Conservation (phyloP, 2,888 invertebrate genomes). For the Tetramorium bicarinatum region DNA sequence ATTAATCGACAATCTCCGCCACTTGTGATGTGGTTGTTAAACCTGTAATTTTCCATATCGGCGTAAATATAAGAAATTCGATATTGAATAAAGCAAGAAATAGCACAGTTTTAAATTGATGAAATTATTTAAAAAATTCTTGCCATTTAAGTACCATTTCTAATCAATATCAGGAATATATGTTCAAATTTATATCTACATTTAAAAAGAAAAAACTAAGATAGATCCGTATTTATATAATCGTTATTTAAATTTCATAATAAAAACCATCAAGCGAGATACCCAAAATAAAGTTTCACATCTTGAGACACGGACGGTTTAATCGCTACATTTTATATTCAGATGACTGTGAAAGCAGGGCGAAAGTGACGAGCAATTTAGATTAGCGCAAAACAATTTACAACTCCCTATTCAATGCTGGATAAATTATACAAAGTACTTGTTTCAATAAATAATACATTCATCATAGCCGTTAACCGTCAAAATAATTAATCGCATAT, state of each 20-base stretch:
- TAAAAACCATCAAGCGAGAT: background rate
- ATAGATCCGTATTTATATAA: slow-evolving; percentile 12
- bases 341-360: background rate
- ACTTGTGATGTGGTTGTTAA: background rate
- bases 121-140: background rate
- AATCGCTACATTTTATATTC: background rate
- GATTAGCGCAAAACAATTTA: background rate
- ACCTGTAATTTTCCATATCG: slow-evolving; percentile 2
- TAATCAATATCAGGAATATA: slow-evolving; percentile 1
- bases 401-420: background rate
- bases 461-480: background rate
- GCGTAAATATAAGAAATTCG: background rate
- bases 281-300: background rate
- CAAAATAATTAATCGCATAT: background rate
- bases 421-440: background rate
- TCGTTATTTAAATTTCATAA: background rate
- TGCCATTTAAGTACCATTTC: slow-evolving; percentile 1
- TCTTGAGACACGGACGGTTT: background rate
- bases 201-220: background rate
- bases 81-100: slow-evolving; percentile 8
- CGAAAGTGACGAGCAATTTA: background rate
- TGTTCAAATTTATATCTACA: background rate
- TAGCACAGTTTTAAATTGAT: slow-evolving; percentile 4
- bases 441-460: background rate
- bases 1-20: slow-evolving; percentile 77